Evolutionary conservation across 30 jellyfish, hydroid and myxozoan genomes (phyloP), one percentile per base, ranked within the genome.

Genomic region (Aurelia sp.): DNA sequence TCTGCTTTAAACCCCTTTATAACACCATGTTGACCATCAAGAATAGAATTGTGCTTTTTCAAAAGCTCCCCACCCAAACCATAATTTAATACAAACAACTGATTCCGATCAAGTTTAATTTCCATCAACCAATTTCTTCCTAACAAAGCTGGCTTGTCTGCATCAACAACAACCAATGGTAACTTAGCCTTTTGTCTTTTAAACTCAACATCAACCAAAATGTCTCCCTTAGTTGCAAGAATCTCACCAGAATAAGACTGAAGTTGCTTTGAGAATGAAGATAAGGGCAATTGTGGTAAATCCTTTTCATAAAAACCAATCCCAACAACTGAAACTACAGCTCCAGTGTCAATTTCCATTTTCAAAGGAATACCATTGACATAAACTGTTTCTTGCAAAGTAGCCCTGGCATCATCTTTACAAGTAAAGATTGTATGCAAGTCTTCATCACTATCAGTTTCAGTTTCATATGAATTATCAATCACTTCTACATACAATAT

Each of bases 321-420:
- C 9, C 72, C 69, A 40, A 74, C 67, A 35, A 61, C 78, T 31
- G 88, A 67, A 70, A 64, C 86, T 16, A 62, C 73, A 4, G 91
- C 88, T 67, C 85, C 91, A 50, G 88, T 81, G 75, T 81, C 91
- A 67, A 81, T 67, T 67, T 65, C 74, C 88, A 81, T 81, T 1
- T 63, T 44, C 60, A 63, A 35, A 50, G 70, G 73, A 64, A 78
- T 31, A 78, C 81, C 81, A 78, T 59, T 63, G 67, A 78, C 65
- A 40, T 67, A 41, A 78, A 78, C 67, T 52, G 76, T 74, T 74
- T 52, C 85, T 52, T 27, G 33, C 33, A 27, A 27, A 27, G 33
- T 27, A 27, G 33, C 33, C 33, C 33, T 27, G 33, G 33, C 33
- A 27, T 27, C 33, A 27, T n/a, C 33, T 27, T 27, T 27, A 27